phyloP scores from a whole-genome alignment of 2,113 vertebrate genomes.

The Rhinoderma darwinii region DNA sequence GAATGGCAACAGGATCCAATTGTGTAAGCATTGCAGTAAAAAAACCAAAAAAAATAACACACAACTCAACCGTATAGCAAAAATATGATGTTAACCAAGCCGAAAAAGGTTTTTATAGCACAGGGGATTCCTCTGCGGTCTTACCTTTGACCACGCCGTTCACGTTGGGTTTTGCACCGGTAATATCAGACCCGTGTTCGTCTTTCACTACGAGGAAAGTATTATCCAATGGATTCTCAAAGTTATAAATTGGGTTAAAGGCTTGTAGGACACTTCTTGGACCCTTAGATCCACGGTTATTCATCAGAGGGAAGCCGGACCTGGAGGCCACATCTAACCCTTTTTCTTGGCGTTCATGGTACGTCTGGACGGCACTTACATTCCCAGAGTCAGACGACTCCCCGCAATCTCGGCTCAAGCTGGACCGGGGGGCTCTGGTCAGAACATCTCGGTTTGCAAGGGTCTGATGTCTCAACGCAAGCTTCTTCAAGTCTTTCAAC shows the following conservation, averaged over 20 bases:
- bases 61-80: too few species aligned
- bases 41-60: too few species aligned
- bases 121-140: too few species aligned
- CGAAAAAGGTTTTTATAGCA: not conserved
- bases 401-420: not conserved
- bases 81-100: not conserved
- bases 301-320: not conserved
- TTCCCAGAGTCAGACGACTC: not conserved
- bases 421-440: not conserved
- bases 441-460: not conserved
- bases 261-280: not conserved
- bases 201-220: not conserved
- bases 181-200: not conserved
- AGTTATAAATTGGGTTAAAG: not conserved
- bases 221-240: not conserved
- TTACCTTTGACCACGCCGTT: not conserved
- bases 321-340: not conserved
- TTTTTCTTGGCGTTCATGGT: fast-evolving
- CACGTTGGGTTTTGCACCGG: not conserved
- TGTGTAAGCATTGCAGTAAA: too few species aligned
- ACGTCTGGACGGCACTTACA: not conserved
- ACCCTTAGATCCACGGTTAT: not conserved
- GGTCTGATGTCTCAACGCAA: not conserved
- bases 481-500: slow-evolving; percentile 62
- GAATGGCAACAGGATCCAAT: too few species aligned